Evolutionary conservation across 2,888 invertebrate genomes (phyloP), one percentile per base, ranked within the genome.

Genomic region (Osmoderma eremita): DNA sequence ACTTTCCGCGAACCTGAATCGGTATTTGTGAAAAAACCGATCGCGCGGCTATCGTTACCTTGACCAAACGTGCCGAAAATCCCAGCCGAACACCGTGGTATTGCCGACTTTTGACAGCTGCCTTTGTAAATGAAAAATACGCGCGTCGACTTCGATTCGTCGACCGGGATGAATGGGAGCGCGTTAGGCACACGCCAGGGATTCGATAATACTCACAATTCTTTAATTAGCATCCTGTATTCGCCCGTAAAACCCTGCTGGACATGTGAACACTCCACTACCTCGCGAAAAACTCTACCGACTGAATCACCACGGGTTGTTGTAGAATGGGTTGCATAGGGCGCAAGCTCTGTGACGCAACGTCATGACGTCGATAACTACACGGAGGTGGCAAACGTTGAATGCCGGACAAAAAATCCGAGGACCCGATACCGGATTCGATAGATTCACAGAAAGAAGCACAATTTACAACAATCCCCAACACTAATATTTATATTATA

Each of bases 161-260:
- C 49, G n/a, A 36, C 20, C 15, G 50, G 53, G 17, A 17, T 66
- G 63, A 68, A 65, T 63, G 65, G 56, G 49, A 65, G n/a, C 17
- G 36, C 22, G 38, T 15, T n/a, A 12, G 24, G 42, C 17, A 13
- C 42, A 58, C 12, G 24, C 10, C 17, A 42, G 53, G 38, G 36
- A 17, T 15, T n/a, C 18, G 12, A 24, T n/a, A 18, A 62, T 85
- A 89, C 89, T 88, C 82, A 89, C 89, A 85, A 89, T 87, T 89
- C 89, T 85, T 89, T 89, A 83, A 89, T 89, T 84, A 88, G 85
- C 89, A 89, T 89, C 80, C 82, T 87, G 84, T 80, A 79, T 78
- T 80, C 81, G 64, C 67, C 71, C 70, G 68, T 69, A 65, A 70
- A 70, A 68, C 70, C 74, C 72, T 71, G 73, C 73, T 76, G 75